phyloP scores from a whole-genome alignment of 2,113 vertebrate genomes.

The Pterocles orientalis region DNA sequence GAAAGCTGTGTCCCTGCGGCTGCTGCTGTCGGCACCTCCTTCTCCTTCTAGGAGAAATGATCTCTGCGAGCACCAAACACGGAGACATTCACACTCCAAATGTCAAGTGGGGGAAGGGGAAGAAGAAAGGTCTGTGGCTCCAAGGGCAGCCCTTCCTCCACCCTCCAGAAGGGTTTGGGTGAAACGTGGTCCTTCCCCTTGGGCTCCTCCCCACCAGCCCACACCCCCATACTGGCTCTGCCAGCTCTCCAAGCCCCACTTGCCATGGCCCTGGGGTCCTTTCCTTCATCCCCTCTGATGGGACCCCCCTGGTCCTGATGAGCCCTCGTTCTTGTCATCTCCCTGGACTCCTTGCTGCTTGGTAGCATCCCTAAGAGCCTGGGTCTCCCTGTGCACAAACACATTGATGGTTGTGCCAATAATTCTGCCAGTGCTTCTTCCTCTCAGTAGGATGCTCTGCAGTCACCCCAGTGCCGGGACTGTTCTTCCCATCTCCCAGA shows the following conservation, averaged over 20 bases:
- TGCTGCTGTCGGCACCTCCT: slow-evolving; percentile 36
- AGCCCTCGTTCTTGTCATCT: background rate
- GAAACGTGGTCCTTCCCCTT: background rate
- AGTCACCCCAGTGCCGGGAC: background rate
- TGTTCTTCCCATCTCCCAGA: background rate
- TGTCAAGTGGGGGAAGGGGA: background rate
- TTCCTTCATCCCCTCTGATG: background rate
- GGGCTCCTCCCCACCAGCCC: background rate
- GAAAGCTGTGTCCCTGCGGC: slow-evolving; percentile 45
- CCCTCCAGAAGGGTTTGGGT: background rate
- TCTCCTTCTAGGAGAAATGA: slow-evolving; percentile 23
- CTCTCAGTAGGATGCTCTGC: background rate
- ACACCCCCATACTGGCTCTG: background rate
- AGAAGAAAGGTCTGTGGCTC: background rate
- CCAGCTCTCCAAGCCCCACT: background rate
- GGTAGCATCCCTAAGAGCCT: background rate
- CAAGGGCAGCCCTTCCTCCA: background rate
- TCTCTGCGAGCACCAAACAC: background rate
- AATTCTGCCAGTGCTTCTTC: background rate
- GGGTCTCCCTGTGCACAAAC: fast-evolving
- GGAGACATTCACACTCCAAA: background rate
- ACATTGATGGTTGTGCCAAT: too few relatives aligned
- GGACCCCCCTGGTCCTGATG: background rate
- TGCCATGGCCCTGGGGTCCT: background rate
- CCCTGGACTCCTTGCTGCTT: background rate